Evolutionary conservation across 2,888 invertebrate species (phyloP), one percentile per base, ranked within the genome.

Genomic region (Heteromyza rotundicornis): DNA sequence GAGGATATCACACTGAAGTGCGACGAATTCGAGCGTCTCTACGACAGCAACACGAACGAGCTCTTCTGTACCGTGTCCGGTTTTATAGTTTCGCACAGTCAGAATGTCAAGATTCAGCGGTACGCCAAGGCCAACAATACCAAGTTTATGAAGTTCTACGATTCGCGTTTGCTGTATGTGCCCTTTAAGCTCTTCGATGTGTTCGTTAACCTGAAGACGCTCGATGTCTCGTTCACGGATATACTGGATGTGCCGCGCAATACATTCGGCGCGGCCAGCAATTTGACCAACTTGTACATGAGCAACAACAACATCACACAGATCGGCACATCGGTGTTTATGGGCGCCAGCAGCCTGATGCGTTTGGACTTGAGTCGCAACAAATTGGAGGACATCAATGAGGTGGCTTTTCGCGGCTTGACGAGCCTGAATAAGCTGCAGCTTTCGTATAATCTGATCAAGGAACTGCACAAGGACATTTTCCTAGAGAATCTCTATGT

Each of bases 71-170:
- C 79, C 1, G 80, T 82, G 1, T 80, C 80, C 17, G 79, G 80
- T 0, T 78, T 82, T 19, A 76, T 73, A 17, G 81, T 81, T n/a
- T 79, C 78, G 0, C 82, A 82, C 61, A 80, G 77, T 60, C 81
- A 82, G 61, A 78, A 78, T 63, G 72, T 82, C 2, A 77, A 80
- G 61, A 74, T 82, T 20, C 73, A 76, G 24, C 71, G 75, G 27
- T 76, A 79, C 63, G 59, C 70, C 2, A 73, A 71, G 27, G 75
- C 77, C 0, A 77, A 79, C 50, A 71, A 74, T 69, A 80, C 80
- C 3, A 81, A 78, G 66, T 81, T 80, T 61, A 81, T 82, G 78
- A 82, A 82, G 59, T 82, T 82, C 68, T 83, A 82, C 64, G 80
- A 82, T 16, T 83, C 83, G 0, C 70, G 76, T 5, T 56, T 82